Percentiles rank a stretch among this genome's conserved stretches.
Conservation (phyloP, 2,113 vertebrate genomes). For the Potamarius usumacintae region DNA sequence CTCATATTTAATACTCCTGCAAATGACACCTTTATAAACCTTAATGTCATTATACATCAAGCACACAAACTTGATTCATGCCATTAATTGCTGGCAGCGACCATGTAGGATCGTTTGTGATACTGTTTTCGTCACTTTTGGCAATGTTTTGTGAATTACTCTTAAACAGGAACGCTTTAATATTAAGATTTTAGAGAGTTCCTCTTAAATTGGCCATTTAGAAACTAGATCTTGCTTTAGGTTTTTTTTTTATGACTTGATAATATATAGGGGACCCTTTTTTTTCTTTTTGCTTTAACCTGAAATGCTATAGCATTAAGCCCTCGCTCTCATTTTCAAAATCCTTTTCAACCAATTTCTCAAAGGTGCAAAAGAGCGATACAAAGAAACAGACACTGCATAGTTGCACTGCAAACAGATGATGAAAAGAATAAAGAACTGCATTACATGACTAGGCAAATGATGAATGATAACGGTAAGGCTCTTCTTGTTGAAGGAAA, state of each 20-base stretch:
- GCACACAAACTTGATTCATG: not conserved
- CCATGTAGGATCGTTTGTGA: not conserved
- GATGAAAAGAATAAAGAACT: not conserved
- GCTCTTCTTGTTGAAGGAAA: not conserved
- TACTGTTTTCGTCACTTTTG: not conserved
- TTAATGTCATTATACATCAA: not conserved
- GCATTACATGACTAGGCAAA: constrained; percentile 14
- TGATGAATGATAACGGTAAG: not conserved
- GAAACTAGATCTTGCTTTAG: not conserved
- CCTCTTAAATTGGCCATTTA: not conserved
- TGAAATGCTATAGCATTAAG: not conserved
- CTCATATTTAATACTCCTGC: too few species aligned
- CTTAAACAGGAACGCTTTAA: not conserved
- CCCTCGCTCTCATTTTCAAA: not conserved
- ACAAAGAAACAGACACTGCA: constrained; percentile 15
- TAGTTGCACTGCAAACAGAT: constrained; percentile 27
- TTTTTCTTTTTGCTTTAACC: constrained; percentile 6
- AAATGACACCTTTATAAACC: not conserved
- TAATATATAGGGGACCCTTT: not conserved
- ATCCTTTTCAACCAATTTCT: constrained; percentile 3
- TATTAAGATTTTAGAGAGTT: not conserved
- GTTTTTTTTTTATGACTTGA: not conserved
- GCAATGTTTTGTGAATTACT: not conserved
- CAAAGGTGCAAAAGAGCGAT: constrained; percentile 18
- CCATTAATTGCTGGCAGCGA: not conserved